Base-by-base conservation (phyloP, 2,888 invertebrate species). In the Sussaba pulchella region DNA sequence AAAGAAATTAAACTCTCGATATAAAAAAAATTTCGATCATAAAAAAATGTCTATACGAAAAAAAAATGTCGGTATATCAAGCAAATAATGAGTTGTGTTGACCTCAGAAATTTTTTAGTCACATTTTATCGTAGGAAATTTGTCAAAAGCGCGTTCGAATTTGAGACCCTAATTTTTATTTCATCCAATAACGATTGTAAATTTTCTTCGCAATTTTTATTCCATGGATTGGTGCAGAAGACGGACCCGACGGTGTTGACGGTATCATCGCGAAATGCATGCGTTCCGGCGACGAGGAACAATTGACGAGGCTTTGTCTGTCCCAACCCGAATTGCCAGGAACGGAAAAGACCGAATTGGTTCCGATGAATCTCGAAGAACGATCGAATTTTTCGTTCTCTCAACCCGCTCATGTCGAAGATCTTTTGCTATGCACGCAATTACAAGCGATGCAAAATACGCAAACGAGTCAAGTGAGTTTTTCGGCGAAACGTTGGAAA, bases 391-490 rank as follows among this genome's bases (percentile, higher is more conserved):
- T 96, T 85, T 95, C 96, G 89, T 97, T 97, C 94, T 98, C 98
- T 36, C 98, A 98, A 92, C 98, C 98, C 0, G 95, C 95, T 43
- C 95, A 95, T 86, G 94, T 96, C 79, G 97, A 97, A 87, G 96
- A 98, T 93, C 93, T 98, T 89, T 93, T 98, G 87, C 93, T 97
- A 14, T 94, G 94, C 86, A 94, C 96, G 57, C 96, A 96, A 91
- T 92, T 95, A 87, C 94, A 94, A 89, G 93, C 94, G 74, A 93
- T 94, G 17, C 94, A 94, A 86, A 92, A 88, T 31, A 88, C 91
- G 0, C 91, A 92, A 84, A 78, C 89, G 39, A 92, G 89, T 82
- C 91, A 91, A 87, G 90, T 91, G 83, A 4, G 43, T 61, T 14
- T 19, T 5, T 31, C 31, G 10, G 26, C 24, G 17, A 17, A 52